A percentile compares a stretch with the other conserved stretches of the same genome.
phyloP scores from a whole-genome alignment of 2,888 invertebrate species.

The Philaethria dido region DNA sequence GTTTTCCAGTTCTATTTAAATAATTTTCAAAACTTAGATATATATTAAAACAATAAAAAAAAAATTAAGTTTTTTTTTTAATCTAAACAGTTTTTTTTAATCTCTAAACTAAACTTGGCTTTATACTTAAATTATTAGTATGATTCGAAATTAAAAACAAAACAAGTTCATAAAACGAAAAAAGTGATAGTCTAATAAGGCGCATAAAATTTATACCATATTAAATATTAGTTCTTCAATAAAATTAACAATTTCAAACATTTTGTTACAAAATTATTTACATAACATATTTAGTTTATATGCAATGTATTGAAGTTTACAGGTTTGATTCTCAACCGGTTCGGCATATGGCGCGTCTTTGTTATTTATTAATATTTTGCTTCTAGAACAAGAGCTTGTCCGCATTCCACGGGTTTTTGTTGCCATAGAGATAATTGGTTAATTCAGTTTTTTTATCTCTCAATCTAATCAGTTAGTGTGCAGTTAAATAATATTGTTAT shows the following conservation, averaged over 20 bases:
- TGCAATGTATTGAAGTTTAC: constrained; percentile 39
- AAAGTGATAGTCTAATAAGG: no score
- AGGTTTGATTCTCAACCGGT: constrained; percentile 59
- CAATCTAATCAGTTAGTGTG: neutral
- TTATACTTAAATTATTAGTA: no score
- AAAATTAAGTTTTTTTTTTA: no score
- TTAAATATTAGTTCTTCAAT: neutral
- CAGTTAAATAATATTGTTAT: neutral
- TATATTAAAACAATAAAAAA: no score
- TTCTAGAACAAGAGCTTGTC: constrained; percentile 58
- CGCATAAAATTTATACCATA: no score
- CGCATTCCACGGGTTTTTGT: constrained; percentile 59
- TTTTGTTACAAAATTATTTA: constrained; percentile 13
- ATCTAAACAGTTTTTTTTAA: no score
- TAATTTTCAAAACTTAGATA: no score
- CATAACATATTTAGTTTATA: constrained; percentile 30
- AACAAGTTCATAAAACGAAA: no score
- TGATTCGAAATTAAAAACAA: no score
- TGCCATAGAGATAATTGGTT: constrained; percentile 44
- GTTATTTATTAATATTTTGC: constrained; percentile 65
- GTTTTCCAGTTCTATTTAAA: no score
- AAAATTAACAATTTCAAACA: neutral
- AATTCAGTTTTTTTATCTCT: constrained; percentile 34
- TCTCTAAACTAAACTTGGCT: no score
- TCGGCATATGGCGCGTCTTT: constrained; percentile 52